These are phyloP conservation scores for Myioborus melanocephalus DNA, from an alignment of 2,797 vertebrate species.

Conservation along the genomic window DNA sequence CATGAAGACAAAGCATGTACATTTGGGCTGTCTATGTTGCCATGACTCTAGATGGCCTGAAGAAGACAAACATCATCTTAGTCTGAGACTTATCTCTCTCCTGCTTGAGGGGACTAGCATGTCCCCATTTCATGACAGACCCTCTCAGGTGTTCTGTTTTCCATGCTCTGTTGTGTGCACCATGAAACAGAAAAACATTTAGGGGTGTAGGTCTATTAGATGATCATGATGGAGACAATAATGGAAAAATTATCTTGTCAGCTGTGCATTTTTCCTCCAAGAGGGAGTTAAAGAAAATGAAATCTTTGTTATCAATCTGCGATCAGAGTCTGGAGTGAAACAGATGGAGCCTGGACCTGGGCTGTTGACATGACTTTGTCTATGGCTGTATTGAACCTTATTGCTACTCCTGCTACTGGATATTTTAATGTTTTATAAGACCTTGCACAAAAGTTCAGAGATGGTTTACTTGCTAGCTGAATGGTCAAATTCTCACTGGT, in stretches of 20 bases:
- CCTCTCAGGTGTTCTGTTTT: background rate
- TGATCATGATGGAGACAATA: background rate
- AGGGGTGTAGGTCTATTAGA: background rate
- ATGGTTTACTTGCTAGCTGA: background rate
- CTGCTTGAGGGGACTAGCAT: background rate
- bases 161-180: background rate
- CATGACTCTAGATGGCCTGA: background rate
- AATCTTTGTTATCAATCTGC: background rate
- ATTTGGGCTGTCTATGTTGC: background rate
- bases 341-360: background rate
- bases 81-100: background rate
- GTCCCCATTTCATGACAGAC: background rate
- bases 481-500: background rate
- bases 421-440: background rate
- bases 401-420: background rate
- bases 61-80: background rate
- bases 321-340: background rate
- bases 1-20: accelerated
- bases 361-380: background rate
- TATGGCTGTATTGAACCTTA: background rate
- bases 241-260: background rate
- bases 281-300: background rate
- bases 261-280: background rate
- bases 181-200: background rate
- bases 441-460: background rate